Conservation (phyloP, 1,140 invertebrate species). For the Octopus bimaculoides region DNA sequence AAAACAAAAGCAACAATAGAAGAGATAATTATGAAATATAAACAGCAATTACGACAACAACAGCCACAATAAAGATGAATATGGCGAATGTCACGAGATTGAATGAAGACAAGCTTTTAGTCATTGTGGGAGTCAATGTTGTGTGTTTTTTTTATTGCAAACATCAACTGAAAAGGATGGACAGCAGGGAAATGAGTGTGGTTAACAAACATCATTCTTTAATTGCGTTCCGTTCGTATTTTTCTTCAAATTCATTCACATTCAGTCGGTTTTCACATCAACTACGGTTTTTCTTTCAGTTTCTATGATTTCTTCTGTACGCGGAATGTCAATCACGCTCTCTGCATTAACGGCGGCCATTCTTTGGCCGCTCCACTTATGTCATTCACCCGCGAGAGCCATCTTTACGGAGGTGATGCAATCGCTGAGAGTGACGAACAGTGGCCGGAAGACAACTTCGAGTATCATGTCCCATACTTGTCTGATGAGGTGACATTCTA, state of each 20-base stretch:
- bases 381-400: background rate
- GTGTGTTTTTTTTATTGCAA: no score
- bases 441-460: background rate
- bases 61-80: no score
- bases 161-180: no score
- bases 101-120: no score
- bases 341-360: background rate
- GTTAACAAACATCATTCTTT: background rate
- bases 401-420: background rate
- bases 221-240: background rate
- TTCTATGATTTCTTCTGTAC: background rate
- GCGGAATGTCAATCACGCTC: background rate
- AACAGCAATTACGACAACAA: no score
- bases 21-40: no score
- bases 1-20: no score
- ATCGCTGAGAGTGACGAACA: background rate
- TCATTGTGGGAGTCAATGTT: no score
- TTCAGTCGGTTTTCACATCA: background rate
- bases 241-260: background rate
- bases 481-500: conserved; percentile 1
- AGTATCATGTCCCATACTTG: background rate
- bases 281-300: background rate
- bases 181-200: no score
- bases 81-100: no score
- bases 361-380: background rate